Evolutionary conservation across 2,797 vertebrate species (phyloP).

Genomic region (Simalia tracyae): DNA sequence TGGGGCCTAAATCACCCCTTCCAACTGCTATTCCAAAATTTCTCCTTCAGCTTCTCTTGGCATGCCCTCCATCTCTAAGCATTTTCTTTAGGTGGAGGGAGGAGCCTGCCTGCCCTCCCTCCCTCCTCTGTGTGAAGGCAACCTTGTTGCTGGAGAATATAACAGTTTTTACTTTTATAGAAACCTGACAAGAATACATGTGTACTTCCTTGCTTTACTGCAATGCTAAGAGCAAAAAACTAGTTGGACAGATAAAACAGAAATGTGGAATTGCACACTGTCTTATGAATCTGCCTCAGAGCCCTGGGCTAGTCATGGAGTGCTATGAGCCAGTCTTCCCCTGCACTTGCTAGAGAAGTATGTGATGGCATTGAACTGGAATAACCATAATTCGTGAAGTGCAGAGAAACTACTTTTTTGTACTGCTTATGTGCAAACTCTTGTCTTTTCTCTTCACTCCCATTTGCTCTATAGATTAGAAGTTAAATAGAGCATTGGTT

Average conservation of each 20-base stretch:
- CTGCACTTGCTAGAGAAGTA: neutral
- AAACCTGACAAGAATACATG: neutral
- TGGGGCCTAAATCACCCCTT: no score
- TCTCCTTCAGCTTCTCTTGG: neutral
- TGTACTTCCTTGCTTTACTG: neutral
- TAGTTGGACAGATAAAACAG: neutral
- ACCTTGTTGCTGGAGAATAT: neutral
- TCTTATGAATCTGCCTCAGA: neutral
- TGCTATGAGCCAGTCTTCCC: neutral
- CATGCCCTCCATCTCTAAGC: neutral
- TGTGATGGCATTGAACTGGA: neutral
- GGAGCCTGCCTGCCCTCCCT: neutral
- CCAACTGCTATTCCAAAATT: neutral
- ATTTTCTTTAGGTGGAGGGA: neutral
- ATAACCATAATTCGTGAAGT: no score
- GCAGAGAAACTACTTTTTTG: neutral
- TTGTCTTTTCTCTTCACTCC: neutral
- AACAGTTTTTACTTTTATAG: neutral
- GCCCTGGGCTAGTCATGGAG: neutral
- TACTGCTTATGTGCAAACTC: neutral
- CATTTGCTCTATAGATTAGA: neutral
- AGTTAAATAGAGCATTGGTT: no score
- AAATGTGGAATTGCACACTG: neutral
- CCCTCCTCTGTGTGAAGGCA: neutral
- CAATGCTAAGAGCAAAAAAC: neutral